A percentile compares a stretch with the other conserved stretches of the same genome.
Conservation (phyloP, 2,888 invertebrate genomes). For the Harpalus rufipes region DNA sequence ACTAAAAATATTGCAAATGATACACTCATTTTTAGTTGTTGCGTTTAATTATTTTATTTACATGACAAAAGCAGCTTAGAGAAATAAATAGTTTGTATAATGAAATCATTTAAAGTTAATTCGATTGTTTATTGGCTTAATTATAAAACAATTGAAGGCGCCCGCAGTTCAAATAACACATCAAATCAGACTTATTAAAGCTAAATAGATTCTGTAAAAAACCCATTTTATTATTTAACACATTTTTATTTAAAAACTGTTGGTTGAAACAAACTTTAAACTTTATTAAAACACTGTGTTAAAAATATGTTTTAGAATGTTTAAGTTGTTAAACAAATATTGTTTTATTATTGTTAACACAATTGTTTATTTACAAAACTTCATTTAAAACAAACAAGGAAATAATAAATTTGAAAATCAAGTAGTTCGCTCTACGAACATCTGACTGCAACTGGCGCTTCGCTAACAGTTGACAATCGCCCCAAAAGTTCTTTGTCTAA, state of each 20-base stretch:
- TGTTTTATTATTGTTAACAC: not conserved
- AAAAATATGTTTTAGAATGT: too few species aligned
- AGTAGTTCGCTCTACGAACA: constrained; percentile 4
- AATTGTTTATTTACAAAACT: not conserved
- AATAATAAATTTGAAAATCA: constrained; percentile 17
- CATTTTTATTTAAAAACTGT: not conserved
- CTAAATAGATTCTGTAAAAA: not conserved
- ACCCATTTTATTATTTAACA: not conserved
- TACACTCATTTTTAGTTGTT: constrained; percentile 13
- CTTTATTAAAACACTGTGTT: not conserved
- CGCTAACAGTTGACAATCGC: constrained; percentile 23
- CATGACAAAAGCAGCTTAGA: not conserved
- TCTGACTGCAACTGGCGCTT: constrained; percentile 26
- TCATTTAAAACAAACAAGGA: not conserved
- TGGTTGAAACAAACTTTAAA: not conserved
- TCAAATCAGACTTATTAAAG: constrained; percentile 5
- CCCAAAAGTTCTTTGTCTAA: constrained; percentile 25
- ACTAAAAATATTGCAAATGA: constrained; percentile 20
- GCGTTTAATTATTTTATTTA: constrained; percentile 7
- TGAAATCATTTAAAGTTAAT: constrained; percentile 18
- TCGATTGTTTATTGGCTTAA: constrained; percentile 15
- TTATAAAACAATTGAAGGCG: constrained; percentile 19
- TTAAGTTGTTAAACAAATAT: not conserved
- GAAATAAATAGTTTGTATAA: constrained; percentile 3
- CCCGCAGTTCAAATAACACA: constrained; percentile 7